phyloP scores from a whole-genome alignment of 1,140 invertebrate species.

The Tetramorium alpestre region DNA sequence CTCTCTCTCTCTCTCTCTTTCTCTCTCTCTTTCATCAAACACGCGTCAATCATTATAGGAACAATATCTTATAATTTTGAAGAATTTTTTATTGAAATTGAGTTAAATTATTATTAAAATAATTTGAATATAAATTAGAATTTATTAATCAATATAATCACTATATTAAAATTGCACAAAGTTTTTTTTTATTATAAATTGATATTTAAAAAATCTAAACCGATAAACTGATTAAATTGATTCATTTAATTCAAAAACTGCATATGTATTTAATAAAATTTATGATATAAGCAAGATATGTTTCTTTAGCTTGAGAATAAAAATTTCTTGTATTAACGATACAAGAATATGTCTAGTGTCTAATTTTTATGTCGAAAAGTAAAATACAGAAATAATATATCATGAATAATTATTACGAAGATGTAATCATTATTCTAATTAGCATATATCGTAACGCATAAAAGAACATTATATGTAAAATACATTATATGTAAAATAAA shows the following conservation, averaged over 20 bases:
- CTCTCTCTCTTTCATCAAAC: background rate
- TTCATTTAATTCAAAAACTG: background rate
- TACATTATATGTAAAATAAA: background rate
- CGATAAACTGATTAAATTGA: background rate
- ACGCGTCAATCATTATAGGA: background rate
- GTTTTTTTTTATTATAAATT: background rate
- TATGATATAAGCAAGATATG: too few species aligned
- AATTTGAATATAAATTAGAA: background rate
- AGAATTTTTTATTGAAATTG: background rate
- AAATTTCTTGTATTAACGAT: too few species aligned
- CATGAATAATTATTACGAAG: background rate
- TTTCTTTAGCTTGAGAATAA: too few species aligned
- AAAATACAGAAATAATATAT: background rate
- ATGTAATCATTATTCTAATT: background rate
- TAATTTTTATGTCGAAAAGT: background rate
- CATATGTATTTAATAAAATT: background rate
- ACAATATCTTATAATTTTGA: background rate
- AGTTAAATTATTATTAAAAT: conserved; percentile 8
- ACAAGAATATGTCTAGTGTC: background rate
- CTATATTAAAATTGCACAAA: background rate
- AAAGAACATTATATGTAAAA: background rate
- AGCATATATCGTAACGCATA: background rate
- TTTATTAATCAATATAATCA: background rate
- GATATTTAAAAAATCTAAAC: background rate
- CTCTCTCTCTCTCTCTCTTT: background rate